Evolutionary conservation across 2,888 invertebrate genomes (phyloP).

Genomic region (Epirrhoe tristata): DNA sequence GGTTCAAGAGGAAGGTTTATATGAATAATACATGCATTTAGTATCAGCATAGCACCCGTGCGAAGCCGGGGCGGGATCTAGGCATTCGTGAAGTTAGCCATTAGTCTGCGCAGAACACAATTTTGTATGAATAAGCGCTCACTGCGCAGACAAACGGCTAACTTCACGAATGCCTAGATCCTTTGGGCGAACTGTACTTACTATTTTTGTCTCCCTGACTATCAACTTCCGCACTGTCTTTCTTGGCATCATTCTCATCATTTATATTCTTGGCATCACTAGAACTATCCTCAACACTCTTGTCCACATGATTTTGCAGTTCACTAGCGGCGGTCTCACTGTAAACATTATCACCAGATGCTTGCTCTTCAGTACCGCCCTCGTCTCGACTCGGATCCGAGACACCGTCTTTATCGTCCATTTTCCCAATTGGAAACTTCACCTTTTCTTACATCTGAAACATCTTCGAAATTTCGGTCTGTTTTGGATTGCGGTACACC

Average conservation of each 20-base stretch:
- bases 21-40: too few relatives aligned
- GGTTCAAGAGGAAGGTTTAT: too few relatives aligned
- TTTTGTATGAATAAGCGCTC: too few relatives aligned
- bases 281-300: constrained; percentile 57
- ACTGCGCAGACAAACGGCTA: too few relatives aligned
- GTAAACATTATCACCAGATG: constrained; percentile 41
- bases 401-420: constrained; percentile 72
- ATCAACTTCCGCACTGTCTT: constrained; percentile 48
- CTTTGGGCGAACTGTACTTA: constrained; percentile 33
- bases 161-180: too few relatives aligned
- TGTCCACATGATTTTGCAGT: constrained; percentile 70
- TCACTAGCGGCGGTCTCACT: constrained; percentile 51
- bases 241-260: constrained; percentile 43
- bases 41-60: too few relatives aligned
- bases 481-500: constrained; percentile 51
- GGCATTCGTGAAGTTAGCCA: too few relatives aligned
- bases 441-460: constrained; percentile 64
- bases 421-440: constrained; percentile 58
- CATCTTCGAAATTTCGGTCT: not conserved
- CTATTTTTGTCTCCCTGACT: constrained; percentile 51
- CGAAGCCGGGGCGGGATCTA: too few relatives aligned
- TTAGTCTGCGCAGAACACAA: too few relatives aligned
- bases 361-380: constrained; percentile 33
- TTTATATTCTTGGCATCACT: constrained; percentile 47
- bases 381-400: constrained; percentile 51